Conservation (phyloP, 2,113 vertebrate species). For the Neomonachus schauinslandi region DNA sequence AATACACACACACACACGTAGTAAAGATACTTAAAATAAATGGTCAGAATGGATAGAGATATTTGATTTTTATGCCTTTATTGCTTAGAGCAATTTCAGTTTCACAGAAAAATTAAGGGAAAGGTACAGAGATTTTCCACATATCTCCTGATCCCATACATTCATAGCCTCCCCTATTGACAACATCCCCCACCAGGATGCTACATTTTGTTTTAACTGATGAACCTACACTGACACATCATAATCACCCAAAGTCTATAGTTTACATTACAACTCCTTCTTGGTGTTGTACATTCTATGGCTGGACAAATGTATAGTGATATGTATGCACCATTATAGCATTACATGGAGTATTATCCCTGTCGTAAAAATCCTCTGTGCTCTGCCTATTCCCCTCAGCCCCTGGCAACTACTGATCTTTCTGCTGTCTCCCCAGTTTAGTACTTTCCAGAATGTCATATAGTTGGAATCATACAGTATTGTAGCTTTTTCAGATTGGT, state of each 20-base stretch:
- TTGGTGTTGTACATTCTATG: not conserved
- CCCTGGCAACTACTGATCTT: not conserved
- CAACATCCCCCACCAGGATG: not conserved
- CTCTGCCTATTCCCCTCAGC: not conserved
- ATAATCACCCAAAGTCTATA: not conserved
- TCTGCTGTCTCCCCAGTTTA: not conserved
- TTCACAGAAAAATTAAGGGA: not conserved
- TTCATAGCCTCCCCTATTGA: too few species aligned
- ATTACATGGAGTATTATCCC: not conserved
- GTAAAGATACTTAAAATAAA: not conserved
- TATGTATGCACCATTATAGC: not conserved
- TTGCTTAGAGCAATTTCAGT: not conserved
- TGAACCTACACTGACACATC: not conserved
- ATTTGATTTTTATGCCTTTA: not conserved
- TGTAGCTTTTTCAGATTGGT: not conserved
- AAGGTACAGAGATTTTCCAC: not conserved
- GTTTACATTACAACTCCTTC: not conserved
- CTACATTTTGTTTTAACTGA: not conserved
- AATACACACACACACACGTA: not conserved
- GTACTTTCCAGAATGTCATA: not conserved
- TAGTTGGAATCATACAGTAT: not conserved
- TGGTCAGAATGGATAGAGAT: not conserved
- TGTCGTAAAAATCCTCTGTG: not conserved
- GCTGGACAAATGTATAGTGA: not conserved
- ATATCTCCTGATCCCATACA: not conserved